Base-by-base conservation (phyloP, 2,113 vertebrate species). In the Corvus hawaiiensis region DNA sequence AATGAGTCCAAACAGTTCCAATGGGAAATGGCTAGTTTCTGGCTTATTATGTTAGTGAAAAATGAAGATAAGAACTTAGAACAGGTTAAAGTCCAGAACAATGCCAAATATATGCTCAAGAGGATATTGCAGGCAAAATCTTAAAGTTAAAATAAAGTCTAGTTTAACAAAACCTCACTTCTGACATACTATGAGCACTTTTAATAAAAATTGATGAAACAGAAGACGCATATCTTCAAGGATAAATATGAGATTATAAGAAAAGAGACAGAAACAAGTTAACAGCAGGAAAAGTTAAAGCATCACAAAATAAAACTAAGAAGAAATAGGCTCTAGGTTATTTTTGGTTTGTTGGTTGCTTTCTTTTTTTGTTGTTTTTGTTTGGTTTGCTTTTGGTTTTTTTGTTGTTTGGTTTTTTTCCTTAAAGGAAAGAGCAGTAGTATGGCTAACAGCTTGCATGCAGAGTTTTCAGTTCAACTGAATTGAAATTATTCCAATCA, bases 61-160 rank as follows among this genome's bases (percentile, higher is more conserved):
- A 95, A 52, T 35, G 62, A 95, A 91, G 43, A 74, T 68, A 82
- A 89, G 84, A 76, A 78, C 79, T 74, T 87, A 93, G 69, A 96
- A 86, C 66, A 73, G 46, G 74, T 78, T 90, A 71, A 93, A 77
- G 55, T 61, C 73, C 27, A 55, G 19, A 94, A 58, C 68, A 74
- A 9, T 66, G 46, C 14, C 74, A 96, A 97, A 94, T 74, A 76
- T 9, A 43, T 48, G 41, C 64, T 93, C 48, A 82, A 75, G 46
- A 89, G 59, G 49, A 66, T 35, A 32, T 26, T 73, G 81, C 32
- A 78, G 7, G 8, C 22, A 88, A 94, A 76, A 89, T 23, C 33
- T 51, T 83, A 69, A 84, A 76, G 24, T 55, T 66, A 94, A 88
- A 91, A 75, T 23, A 63, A 84, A 93, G 11, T 66, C 89, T 72